Evolutionary conservation across 2,888 invertebrate species (phyloP), one percentile per base, ranked within the genome.

Genomic region (Cryptocephalus moraei): DNA sequence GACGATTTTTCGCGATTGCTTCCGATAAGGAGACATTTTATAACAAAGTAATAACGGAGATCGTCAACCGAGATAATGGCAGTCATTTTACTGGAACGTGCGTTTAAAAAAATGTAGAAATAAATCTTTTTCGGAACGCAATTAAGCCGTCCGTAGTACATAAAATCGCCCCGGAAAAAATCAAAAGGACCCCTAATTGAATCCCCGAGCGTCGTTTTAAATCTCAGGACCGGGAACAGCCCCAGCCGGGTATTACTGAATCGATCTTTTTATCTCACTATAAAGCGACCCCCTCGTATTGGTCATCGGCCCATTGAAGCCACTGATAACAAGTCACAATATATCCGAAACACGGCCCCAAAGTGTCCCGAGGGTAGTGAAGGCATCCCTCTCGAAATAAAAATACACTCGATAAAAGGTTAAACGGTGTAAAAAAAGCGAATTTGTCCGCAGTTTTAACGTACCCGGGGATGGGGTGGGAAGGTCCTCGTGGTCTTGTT

Each of bases 381-480:
- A 36, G 12, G 12, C 11, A 36, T 11, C 12, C 36, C 36, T 22
- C 36, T 12, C 36, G 36, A 36, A 36, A 36, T 36, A 36, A 36
- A 36, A 36, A 36, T 36, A 36, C 50, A 52, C 51, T 49, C 56
- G 51, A 56, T 54, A 56, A 56, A 54, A 54, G 54, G 56, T 54
- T 56, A 54, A 56, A 56, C 51, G 50, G 51, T 51, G 51, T 52
- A 56, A 56, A 56, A 54, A 56, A 49, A 52, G 49, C 49, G 49
- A 51, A 54, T 56, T 54, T 54, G 54, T 53, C 51, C 36, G 36
- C 36, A 36, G 12, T 36, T 36, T 36, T 12, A n/a, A 36, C 36
- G 12, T n/a, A 36, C 12, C 11, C 36, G 12, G 36, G 3, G 12
- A 36, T 36, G 6, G 36, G 36, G 36, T 36, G 36, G 12, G 36